Base-by-base conservation (phyloP, 1,140 invertebrate species). In the Meloidogyne exigua region DNA sequence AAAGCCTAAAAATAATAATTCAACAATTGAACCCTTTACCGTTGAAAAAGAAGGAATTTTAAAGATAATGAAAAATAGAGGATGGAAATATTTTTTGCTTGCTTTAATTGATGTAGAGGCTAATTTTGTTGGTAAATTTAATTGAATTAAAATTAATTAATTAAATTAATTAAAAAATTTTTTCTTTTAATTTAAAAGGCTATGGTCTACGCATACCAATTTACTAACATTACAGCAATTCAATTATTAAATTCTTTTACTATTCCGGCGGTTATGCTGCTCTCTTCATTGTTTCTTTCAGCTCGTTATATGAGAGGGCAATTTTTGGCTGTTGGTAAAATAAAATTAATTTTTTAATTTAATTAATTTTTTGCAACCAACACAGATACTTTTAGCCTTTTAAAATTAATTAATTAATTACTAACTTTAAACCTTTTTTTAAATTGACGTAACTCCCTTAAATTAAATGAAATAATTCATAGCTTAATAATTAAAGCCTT, bases 51-150 rank as follows among this genome's bases (percentile, higher is more conserved):
- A 57, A n/a, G 49, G 49, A 57, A n/a, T 57, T 57, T 57, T n/a
- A 7, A 2, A 57, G 7, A 57, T 57, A 15, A n/a, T 57, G 21
- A 57, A n/a, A 57, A n/a, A 57, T 57, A 57, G 49, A 57, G 49
- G 49, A n/a, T 57, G 49, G 49, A 57, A 57, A 57, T 57, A 57
- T 57, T 57, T 57, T 57, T 57, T 57, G 10, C 49, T 57, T n/a
- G 49, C 49, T 7, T 57, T 57, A 1, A 57, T 57, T n/a, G 49
- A 57, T 57, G 49, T 57, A n/a, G 49, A 57, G 49, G 49, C 49
- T 57, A 57, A 57, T 57, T 57, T 57, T 57, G 49, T 57, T 9
- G 49, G 49, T 57, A 57, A 57, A 57, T 57, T 57, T 57, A n/a
- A n/a, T n/a, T n/a, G n/a, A n/a, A n/a, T n/a, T n/a, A 18, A 9